Evolutionary conservation across 1,140 invertebrate species (phyloP).

Genomic region (Popillia japonica): DNA sequence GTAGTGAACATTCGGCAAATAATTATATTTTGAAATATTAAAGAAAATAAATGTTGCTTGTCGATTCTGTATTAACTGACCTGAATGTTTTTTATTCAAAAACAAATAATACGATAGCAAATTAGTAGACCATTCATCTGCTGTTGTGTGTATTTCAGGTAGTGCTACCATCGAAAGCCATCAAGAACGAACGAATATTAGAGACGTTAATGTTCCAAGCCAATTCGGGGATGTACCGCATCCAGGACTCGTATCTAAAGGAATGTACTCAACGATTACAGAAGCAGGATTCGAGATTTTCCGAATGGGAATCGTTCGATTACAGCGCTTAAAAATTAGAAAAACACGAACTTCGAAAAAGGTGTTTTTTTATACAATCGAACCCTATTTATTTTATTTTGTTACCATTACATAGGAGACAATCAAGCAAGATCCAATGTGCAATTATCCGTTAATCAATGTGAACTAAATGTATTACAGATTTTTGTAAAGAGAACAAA

Average conservation of each 20-base stretch:
- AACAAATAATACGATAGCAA: too few relatives aligned
- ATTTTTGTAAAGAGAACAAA: background rate
- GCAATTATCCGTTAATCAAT: background rate
- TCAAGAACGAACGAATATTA: slow-evolving; percentile 90
- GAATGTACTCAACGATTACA: slow-evolving; percentile 86
- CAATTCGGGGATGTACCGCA: slow-evolving; percentile 90
- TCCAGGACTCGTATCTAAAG: slow-evolving; percentile 87
- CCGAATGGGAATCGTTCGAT: slow-evolving; percentile 82
- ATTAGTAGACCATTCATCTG: slow-evolving; percentile 1
- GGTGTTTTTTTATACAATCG: background rate
- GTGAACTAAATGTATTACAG: background rate
- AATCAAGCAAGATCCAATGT: slow-evolving; percentile 1
- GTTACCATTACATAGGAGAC: background rate
- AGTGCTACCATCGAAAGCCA: slow-evolving; percentile 90
- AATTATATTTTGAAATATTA: too few relatives aligned
- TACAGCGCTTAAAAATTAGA: slow-evolving; percentile 64
- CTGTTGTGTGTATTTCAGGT: slow-evolving; percentile 65
- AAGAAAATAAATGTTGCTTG: too few relatives aligned
- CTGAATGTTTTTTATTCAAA: too few relatives aligned
- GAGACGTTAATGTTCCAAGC: slow-evolving; percentile 94
- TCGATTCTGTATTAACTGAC: too few relatives aligned
- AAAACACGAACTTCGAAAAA: slow-evolving; percentile 36
- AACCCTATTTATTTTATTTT: background rate
- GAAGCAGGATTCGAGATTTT: slow-evolving; percentile 85
- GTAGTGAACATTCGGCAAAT: too few relatives aligned